A percentile compares a stretch with the other conserved stretches of the same genome.
Conservation (phyloP, 1,140 invertebrate species). For the Meloidogyne exigua region DNA sequence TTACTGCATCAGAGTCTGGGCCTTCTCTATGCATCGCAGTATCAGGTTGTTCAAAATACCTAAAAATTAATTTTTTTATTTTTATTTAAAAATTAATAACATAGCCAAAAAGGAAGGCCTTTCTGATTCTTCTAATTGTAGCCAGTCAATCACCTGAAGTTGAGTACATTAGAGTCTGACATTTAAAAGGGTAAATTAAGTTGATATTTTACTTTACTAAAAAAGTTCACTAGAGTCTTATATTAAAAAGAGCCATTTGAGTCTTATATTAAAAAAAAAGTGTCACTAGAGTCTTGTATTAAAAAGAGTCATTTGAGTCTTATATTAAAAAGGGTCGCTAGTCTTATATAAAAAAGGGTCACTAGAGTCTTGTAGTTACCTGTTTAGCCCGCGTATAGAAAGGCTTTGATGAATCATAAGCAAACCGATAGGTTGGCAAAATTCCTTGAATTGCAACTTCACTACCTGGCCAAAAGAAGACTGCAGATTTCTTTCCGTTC, state of each 20-base stretch:
- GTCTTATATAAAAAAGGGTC: neutral
- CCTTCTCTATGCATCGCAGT: constrained; percentile 63
- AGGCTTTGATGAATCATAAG: constrained; percentile 42
- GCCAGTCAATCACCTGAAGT: constrained; percentile 69
- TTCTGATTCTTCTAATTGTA: constrained; percentile 67
- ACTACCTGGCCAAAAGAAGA: constrained; percentile 52
- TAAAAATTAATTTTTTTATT: neutral
- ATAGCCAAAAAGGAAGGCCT: constrained; percentile 68
- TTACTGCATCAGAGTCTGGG: constrained; percentile 50
- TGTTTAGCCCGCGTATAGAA: constrained; percentile 54
- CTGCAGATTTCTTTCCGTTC: constrained; percentile 50
- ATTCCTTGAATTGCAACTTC: constrained; percentile 44
- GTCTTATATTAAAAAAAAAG: too few relatives aligned
- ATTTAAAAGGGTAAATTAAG: neutral
- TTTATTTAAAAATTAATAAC: neutral
- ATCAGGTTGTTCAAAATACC: constrained; percentile 76
- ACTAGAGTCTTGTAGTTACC: constrained; percentile 11
- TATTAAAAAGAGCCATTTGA: too few relatives aligned
- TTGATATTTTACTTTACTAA: too few relatives aligned
- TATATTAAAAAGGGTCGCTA: too few relatives aligned
- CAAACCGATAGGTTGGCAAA: constrained; percentile 38
- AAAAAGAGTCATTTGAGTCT: too few relatives aligned
- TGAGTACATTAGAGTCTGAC: constrained; percentile 43
- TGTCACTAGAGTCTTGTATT: too few relatives aligned
- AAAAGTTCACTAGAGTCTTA: too few relatives aligned